Evolutionary conservation across 2,888 invertebrate species (phyloP), one percentile per base, ranked within the genome.

Genomic region (Pocota personata): DNA sequence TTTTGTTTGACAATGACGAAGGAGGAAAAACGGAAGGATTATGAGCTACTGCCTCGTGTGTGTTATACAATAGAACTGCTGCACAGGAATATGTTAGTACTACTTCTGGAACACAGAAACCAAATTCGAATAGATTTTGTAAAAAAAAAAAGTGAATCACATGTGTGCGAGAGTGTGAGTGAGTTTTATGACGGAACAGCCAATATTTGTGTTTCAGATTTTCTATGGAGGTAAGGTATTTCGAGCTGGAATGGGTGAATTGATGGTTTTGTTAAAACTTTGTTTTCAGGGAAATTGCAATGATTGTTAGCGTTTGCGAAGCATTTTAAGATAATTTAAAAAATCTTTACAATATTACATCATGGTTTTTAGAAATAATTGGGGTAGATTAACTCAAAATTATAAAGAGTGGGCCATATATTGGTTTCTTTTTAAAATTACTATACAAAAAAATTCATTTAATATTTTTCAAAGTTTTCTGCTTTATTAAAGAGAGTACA

Each of bases 21-120:
- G 35, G 50, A 75, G 37, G 14, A 32, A 64, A 60, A 19, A 58
- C 57, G 66, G 71, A 84, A 80, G 84, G 71, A 80, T 76, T 83
- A 73, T 46, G 66, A 62, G 52, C 24, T 62, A 43, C 50, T 14
- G 46, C 40, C 21, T 64, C 27, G 58, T 32, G 21, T n/a, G 82
- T 71, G 32, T 52, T 16, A 46, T 67, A 72, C 50, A 73, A 50
- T 32, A 14, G 16, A 60, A 62, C 35, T 52, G 16, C 48, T 71
- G 69, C 48, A 27, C 50, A 48, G 19, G 52, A 62, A 37, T 14
- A 55, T 16, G 69, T 3, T 27, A 12, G 19, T 43, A 57, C 46
- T 40, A 19, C 21, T 30, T 14, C 43, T 64, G n/a, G n/a, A 24
- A 24, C 7, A 57, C 35, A 16, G n/a, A 27, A 73, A 40, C 43